Percentiles rank a stretch among this genome's conserved stretches.
Conservation (phyloP, 1,140 invertebrate species). For the Periplaneta americana region DNA sequence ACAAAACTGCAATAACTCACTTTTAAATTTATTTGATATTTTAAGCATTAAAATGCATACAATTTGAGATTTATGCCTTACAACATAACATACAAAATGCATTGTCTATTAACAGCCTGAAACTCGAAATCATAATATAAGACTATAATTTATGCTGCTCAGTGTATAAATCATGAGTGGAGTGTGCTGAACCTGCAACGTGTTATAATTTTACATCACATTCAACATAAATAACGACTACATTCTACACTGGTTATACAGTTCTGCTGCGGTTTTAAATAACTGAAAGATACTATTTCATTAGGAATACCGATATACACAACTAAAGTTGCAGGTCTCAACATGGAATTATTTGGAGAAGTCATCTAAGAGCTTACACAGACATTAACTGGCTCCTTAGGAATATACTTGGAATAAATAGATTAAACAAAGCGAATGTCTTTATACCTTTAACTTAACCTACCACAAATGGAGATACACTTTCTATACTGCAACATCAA, state of each 20-base stretch:
- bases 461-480: background rate
- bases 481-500: background rate
- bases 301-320: background rate
- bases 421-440: background rate
- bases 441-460: background rate
- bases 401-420: background rate
- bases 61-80: background rate
- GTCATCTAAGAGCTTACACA: background rate
- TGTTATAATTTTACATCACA: background rate
- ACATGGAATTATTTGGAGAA: background rate
- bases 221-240: background rate
- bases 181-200: background rate
- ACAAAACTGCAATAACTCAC: too few species aligned
- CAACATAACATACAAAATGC: background rate
- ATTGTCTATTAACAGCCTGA: background rate
- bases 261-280: background rate
- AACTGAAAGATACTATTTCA: background rate
- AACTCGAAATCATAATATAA: background rate
- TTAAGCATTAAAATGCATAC: background rate
- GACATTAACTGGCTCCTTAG: background rate
- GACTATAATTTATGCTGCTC: background rate
- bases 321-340: background rate
- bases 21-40: too few species aligned
- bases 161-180: background rate
- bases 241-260: background rate